Conservation (phyloP, 2,797 vertebrate species). For the Jordanella pulchra region DNA sequence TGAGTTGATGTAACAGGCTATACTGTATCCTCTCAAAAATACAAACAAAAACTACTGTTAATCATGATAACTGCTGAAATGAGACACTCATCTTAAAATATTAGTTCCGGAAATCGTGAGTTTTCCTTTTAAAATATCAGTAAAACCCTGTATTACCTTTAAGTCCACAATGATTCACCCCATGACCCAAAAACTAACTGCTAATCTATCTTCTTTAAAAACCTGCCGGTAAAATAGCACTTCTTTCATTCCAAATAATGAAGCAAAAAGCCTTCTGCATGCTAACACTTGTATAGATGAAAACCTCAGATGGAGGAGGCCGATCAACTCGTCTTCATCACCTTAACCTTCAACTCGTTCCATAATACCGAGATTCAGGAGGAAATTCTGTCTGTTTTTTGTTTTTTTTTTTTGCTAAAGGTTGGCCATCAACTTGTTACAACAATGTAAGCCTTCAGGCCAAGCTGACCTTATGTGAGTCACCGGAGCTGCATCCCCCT, state of each 20-base stretch:
- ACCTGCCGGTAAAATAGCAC: too few relatives aligned
- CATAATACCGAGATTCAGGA: background rate
- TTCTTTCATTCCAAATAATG: too few relatives aligned
- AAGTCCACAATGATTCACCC: background rate
- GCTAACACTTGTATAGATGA: background rate
- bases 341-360: background rate
- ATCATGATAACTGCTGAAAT: background rate
- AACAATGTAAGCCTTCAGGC: background rate
- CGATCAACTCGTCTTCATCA: background rate
- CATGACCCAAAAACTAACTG: too few relatives aligned
- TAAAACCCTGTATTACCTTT: background rate
- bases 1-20: background rate
- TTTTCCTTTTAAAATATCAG: background rate
- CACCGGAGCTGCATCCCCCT: slow-evolving; percentile 68
- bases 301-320: too few relatives aligned
- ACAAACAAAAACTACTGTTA: background rate
- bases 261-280: too few relatives aligned
- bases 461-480: background rate
- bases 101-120: too few relatives aligned
- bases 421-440: background rate
- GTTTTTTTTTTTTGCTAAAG: background rate
- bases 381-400: too few relatives aligned
- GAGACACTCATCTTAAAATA: background rate
- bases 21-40: background rate
- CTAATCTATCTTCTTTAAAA: too few relatives aligned